These are phyloP conservation scores for Lasioglossum figueresi DNA, from an alignment of 2,888 invertebrate genomes.

Conservation along the genomic window DNA sequence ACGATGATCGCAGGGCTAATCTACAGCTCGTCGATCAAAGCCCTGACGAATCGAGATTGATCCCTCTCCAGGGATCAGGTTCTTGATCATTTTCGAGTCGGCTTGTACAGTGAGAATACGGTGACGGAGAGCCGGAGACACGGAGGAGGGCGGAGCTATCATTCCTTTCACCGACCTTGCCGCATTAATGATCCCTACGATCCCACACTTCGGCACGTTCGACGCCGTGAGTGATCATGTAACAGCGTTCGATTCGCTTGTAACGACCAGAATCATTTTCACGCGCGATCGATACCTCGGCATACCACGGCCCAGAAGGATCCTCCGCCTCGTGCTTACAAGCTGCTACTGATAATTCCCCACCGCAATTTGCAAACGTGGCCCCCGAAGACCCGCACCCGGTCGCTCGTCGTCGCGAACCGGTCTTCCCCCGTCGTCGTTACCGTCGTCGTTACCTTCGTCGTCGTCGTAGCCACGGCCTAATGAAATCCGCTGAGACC, in stretches of 20 bases:
- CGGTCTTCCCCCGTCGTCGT: constrained; percentile 19
- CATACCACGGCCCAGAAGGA: constrained; percentile 38
- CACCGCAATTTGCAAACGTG: constrained; percentile 48
- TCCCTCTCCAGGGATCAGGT: neutral
- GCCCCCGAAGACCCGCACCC: neutral
- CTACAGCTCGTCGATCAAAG: neutral
- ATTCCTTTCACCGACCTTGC: constrained; percentile 80
- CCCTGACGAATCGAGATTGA: neutral
- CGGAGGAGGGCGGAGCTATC: constrained; percentile 63
- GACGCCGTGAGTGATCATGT: constrained; percentile 65
- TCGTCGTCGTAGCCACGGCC: neutral
- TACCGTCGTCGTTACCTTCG: neutral
- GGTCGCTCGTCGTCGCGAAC: constrained; percentile 21
- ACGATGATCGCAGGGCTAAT: neutral
- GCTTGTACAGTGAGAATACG: constrained; percentile 5
- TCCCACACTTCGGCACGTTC: constrained; percentile 68
- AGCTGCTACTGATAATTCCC: constrained; percentile 56
- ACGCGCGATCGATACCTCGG: constrained; percentile 61
- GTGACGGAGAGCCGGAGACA: constrained; percentile 37
- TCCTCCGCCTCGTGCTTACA: constrained; percentile 58
- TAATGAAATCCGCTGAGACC: constrained; percentile 35
- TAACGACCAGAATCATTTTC: constrained; percentile 72
- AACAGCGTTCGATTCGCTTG: constrained; percentile 67
- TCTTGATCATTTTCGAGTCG: neutral
- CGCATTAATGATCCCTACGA: constrained; percentile 74